Evolutionary conservation across 2,888 invertebrate species (phyloP).

Genomic region (Drosophila crucigera): DNA sequence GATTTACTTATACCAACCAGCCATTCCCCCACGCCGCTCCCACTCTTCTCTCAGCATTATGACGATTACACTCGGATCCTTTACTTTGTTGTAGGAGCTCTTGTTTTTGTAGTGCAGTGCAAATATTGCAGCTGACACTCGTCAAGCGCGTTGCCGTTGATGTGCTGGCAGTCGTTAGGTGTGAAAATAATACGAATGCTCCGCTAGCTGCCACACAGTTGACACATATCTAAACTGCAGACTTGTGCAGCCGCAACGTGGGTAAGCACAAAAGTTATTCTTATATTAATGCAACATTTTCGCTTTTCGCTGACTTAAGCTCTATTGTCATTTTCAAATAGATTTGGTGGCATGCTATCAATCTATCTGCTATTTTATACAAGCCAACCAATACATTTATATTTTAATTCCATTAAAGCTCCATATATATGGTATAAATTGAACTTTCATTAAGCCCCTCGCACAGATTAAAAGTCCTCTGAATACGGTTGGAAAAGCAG

Average conservation of each 20-base stretch:
- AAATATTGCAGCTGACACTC: constrained; percentile 71
- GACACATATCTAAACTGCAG: constrained; percentile 37
- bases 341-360: background rate
- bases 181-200: constrained; percentile 74
- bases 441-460: constrained; percentile 24
- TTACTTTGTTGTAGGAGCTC: constrained; percentile 3
- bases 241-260: constrained; percentile 28
- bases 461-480: constrained; percentile 9
- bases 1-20: constrained; percentile 36
- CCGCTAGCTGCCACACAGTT: constrained; percentile 49
- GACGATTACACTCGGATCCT: constrained; percentile 13
- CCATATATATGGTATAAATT: background rate
- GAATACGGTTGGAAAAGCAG: constrained; percentile 10
- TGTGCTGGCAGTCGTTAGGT: constrained; percentile 56
- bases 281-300: background rate
- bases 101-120: constrained; percentile 62
- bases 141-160: constrained; percentile 45
- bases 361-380: background rate
- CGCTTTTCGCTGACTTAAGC: background rate
- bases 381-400: background rate
- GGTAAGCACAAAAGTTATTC: constrained; percentile 18
- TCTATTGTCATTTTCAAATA: background rate
- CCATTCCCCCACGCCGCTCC: background rate
- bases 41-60: background rate
- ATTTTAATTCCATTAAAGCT: background rate